Evolutionary conservation across 2,113 vertebrate species (phyloP), one percentile per base, ranked within the genome.

Genomic region (Tapirus terrestris): DNA sequence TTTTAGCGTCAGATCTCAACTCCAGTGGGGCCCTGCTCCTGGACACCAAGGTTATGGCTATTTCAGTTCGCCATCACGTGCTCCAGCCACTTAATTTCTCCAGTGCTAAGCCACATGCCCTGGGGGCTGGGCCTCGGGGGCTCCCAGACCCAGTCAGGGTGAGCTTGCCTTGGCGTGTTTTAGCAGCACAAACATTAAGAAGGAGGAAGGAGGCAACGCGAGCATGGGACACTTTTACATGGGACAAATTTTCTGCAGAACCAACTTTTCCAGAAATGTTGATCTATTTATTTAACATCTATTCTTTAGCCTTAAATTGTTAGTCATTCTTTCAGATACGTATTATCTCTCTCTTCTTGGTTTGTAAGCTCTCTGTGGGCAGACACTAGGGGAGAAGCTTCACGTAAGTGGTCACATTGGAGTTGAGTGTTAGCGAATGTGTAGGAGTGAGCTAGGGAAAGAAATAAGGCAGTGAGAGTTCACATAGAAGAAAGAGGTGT

Each of bases 121-220:
- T 0, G 1, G 43, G 25, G 20, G 4, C 29, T 1, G 1, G 4
- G 25, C 25, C 51, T 53, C 1, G 0, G 16, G 67, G 12, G 8
- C 45, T 33, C n/a, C n/a, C 36, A 45, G 48, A 33, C 36, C 39
- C 48, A 6, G 5, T 31, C 25, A 10, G 73, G 51, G 31, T 25
- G 33, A 56, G 33, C n/a, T 5, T 1, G 43, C 10, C 8, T 17
- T 3, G 2, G 12, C 7, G 6, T 25, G 9, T n/a, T 2, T 8
- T 3, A 12, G 63, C 25, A 45, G 72, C 77, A 39, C 23, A 4
- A 8, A 16, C 4, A 0, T 33, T 20, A 7, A 6, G 36, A 39
- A 12, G n/a, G 17, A 20, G 33, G 23, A 36, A 14, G 0, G 2
- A 12, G 0, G 5, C 33, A 13, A 23, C 4, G 31, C 7, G 8